These are phyloP conservation scores for Epinephelus cyanopodus DNA, from an alignment of 2,113 vertebrate species.

Conservation along the genomic window DNA sequence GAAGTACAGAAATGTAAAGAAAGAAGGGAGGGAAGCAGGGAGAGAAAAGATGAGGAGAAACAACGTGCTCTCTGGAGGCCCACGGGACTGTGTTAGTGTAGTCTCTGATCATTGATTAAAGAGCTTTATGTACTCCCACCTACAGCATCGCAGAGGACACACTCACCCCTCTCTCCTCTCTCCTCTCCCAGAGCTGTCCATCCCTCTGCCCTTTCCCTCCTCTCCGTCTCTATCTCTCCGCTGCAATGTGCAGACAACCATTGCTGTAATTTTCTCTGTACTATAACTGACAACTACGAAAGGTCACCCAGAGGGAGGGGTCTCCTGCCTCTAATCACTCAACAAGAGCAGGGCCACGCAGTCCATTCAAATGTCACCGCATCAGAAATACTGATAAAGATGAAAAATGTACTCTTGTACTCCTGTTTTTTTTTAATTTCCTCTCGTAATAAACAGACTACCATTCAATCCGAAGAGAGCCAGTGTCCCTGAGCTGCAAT, in stretches of 20 bases:
- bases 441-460: not conserved
- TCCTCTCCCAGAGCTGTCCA: slow-evolving; percentile 10
- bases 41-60: slow-evolving; percentile 4
- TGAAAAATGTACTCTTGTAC: slow-evolving; percentile 22
- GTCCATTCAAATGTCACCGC: slow-evolving; percentile 60
- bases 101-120: slow-evolving; percentile 83
- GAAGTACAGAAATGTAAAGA: slow-evolving; percentile 10
- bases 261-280: slow-evolving; percentile 64
- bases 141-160: slow-evolving; percentile 64
- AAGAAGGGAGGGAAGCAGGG: not conserved
- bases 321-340: slow-evolving; percentile 58
- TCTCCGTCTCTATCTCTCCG: slow-evolving; percentile 42
- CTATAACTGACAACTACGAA: slow-evolving; percentile 69
- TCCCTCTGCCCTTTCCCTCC: slow-evolving; percentile 56
- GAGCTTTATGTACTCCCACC: slow-evolving; percentile 74
- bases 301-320: slow-evolving; percentile 54
- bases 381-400: slow-evolving; percentile 32
- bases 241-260: slow-evolving; percentile 49
- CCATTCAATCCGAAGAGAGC: not conserved
- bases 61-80: slow-evolving; percentile 56
- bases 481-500: slow-evolving; percentile 2
- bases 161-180: slow-evolving; percentile 50
- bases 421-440: not conserved
- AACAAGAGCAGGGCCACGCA: slow-evolving; percentile 38
- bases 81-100: slow-evolving; percentile 62